Percentiles rank a stretch among this genome's conserved stretches.
phyloP scores from a whole-genome alignment of 2,888 invertebrate species.

The Microctonus brassicae region DNA sequence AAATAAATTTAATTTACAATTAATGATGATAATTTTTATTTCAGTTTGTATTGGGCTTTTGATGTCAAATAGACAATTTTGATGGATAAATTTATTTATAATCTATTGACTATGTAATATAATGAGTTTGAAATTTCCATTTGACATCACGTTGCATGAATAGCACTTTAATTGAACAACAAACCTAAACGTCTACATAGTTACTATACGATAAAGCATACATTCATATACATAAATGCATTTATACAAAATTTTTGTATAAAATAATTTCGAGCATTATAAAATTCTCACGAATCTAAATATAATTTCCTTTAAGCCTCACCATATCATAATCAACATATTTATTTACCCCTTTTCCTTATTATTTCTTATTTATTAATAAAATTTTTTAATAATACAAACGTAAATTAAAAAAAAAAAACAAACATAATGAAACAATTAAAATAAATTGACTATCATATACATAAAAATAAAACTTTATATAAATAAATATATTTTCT shows the following conservation, averaged over 20 bases:
- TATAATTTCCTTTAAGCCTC: conserved; percentile 32
- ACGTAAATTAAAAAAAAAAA: neutral
- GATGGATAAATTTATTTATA: neutral
- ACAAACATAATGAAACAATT: neutral
- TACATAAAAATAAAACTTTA: conserved; percentile 3
- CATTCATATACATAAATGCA: conserved; percentile 1
- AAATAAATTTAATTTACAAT: neutral
- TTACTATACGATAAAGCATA: conserved; percentile 16
- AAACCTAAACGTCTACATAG: conserved; percentile 20
- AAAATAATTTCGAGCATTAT: conserved; percentile 36
- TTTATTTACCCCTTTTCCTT: neutral
- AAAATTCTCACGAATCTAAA: conserved; percentile 43
- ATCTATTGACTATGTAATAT: neutral
- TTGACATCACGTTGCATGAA: conserved; percentile 34
- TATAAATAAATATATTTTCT: neutral
- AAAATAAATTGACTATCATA: neutral
- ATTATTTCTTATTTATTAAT: neutral
- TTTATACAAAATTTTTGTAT: neutral
- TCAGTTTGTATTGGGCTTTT: neutral
- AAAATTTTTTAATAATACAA: neutral
- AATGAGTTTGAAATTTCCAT: conserved; percentile 16
- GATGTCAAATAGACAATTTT: neutral
- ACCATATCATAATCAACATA: neutral
- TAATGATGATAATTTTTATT: conserved; percentile 3
- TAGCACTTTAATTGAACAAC: conserved; percentile 50